Evolutionary conservation across 1,140 invertebrate genomes (phyloP).

Genomic region (Gonioctena quinquepunctata): DNA sequence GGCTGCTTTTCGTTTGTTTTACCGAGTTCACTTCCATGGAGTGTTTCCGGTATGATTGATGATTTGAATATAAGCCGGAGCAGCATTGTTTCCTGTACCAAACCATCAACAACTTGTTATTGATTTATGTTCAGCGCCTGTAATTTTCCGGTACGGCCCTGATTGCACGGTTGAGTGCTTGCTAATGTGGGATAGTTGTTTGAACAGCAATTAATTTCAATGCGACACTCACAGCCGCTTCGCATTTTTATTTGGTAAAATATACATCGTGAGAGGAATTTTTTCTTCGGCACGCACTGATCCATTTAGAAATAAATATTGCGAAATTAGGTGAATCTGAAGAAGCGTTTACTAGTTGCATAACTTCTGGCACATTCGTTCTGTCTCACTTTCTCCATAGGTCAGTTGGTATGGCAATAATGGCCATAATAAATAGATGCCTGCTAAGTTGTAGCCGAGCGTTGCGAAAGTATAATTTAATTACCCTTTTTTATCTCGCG

Average conservation of each 20-base stretch:
- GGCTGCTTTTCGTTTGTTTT: too few relatives aligned
- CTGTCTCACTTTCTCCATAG: neutral
- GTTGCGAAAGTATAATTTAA: neutral
- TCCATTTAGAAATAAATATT: neutral
- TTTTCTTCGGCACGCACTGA: neutral
- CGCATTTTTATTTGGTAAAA: neutral
- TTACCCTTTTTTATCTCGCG: neutral
- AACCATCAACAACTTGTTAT: too few relatives aligned
- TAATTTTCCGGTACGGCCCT: neutral
- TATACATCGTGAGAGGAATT: neutral
- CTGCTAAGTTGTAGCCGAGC: too few relatives aligned
- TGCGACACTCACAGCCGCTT: neutral
- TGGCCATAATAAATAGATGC: neutral
- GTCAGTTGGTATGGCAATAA: neutral
- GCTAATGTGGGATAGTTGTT: constrained; percentile 6
- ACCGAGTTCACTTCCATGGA: too few relatives aligned
- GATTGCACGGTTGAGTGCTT: neutral
- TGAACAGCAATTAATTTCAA: constrained; percentile 1
- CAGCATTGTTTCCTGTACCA: too few relatives aligned
- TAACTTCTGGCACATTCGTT: neutral
- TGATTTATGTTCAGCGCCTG: too few relatives aligned
- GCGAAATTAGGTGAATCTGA: neutral
- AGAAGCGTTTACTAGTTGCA: neutral
- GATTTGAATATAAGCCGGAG: too few relatives aligned
- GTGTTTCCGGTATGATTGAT: too few relatives aligned